Conservation (phyloP, 2,797 vertebrate genomes). For the Nasua narica region DNA sequence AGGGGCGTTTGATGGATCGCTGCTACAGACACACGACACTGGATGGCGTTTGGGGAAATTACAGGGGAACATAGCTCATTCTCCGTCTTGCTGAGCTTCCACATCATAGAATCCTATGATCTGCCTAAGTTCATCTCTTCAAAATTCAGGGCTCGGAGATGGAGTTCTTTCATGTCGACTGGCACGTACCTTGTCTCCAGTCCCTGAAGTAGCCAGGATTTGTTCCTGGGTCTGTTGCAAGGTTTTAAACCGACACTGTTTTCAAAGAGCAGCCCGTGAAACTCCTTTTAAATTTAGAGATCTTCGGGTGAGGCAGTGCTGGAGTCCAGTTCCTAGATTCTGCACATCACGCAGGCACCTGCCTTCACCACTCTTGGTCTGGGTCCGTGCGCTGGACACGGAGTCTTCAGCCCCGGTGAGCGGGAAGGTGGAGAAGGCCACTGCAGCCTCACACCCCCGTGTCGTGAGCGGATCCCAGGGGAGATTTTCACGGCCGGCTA, state of each 20-base stretch:
- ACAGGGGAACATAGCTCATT: neutral
- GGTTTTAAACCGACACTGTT: neutral
- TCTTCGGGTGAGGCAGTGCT: neutral
- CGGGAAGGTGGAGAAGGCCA: neutral
- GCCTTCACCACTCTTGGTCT: neutral
- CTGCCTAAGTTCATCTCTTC: neutral
- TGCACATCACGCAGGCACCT: neutral
- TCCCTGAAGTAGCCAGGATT: neutral
- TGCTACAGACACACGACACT: neutral
- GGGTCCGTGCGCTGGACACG: fast-evolving
- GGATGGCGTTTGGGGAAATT: neutral
- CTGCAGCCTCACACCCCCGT: neutral
- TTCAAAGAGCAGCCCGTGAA: neutral
- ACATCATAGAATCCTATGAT: neutral
- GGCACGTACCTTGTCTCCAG: neutral
- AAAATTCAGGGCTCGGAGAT: neutral
- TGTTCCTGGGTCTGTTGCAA: neutral
- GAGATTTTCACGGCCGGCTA: neutral
- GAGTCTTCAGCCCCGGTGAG: neutral
- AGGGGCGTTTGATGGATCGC: neutral
- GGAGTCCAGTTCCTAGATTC: neutral
- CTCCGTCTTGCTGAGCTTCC: neutral
- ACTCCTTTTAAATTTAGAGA: neutral
- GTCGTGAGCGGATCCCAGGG: neutral
- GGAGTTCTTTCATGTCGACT: neutral